These are phyloP conservation scores for Coelopa frigida DNA, from an alignment of 1,140 invertebrate species.

Conservation along the genomic window DNA sequence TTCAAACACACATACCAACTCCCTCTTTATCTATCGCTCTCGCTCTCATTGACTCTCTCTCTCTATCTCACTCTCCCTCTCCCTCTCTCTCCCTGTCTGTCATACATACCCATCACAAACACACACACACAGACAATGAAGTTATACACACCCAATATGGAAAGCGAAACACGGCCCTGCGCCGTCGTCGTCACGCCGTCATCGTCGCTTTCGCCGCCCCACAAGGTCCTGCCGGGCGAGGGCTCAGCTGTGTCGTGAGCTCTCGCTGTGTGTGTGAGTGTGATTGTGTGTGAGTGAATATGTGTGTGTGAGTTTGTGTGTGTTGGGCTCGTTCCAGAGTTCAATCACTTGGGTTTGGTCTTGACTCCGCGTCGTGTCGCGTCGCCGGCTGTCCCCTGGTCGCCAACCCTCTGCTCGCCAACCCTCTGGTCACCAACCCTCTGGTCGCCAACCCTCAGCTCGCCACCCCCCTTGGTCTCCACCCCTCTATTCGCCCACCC, in stretches of 20 bases:
- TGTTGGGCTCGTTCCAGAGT: background rate
- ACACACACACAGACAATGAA: too few relatives aligned
- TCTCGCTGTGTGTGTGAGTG: conserved; percentile 12
- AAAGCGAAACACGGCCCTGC: conserved; percentile 34
- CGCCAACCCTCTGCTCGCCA: background rate
- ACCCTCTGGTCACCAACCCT: too few relatives aligned
- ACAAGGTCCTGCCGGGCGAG: conserved; percentile 16
- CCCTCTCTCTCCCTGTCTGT: too few relatives aligned
- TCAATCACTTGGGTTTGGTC: conserved; percentile 29
- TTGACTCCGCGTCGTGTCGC: conserved; percentile 35
- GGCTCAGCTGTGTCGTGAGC: conserved; percentile 21
- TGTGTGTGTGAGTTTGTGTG: background rate
- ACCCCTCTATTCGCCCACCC: too few relatives aligned
- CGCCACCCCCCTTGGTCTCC: too few relatives aligned
- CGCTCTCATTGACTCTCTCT: conserved; percentile 2
- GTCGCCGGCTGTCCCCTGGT: background rate
- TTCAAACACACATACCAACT: background rate
- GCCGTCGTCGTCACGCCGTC: background rate
- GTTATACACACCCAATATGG: conserved; percentile 44
- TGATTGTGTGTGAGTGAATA: background rate
- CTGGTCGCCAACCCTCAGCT: too few relatives aligned
- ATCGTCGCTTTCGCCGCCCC: background rate
- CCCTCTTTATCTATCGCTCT: background rate
- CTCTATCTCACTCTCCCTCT: conserved; percentile 2
- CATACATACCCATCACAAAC: too few relatives aligned